Conservation (phyloP, 2,888 invertebrate species). For the Leucozona laternaria region DNA sequence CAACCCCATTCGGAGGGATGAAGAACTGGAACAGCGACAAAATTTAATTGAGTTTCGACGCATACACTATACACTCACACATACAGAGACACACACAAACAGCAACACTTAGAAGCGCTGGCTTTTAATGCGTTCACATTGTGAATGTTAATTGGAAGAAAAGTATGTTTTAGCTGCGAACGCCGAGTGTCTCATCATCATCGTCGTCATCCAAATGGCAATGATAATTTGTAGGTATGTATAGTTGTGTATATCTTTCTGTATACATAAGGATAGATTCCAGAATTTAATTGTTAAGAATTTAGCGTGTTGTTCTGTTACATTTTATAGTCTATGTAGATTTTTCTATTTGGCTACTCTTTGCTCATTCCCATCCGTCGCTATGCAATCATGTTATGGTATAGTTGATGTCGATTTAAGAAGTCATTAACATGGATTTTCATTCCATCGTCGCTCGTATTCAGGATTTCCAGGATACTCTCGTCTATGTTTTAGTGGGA, state of each 20-base stretch:
- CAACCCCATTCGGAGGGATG: neutral
- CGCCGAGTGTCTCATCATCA: neutral
- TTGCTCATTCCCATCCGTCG: neutral
- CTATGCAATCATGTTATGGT: constrained; percentile 21
- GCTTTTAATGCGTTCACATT: constrained; percentile 46
- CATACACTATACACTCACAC: neutral
- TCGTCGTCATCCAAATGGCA: neutral
- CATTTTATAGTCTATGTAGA: neutral
- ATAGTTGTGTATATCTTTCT: too few relatives aligned
- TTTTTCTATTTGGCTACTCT: constrained; percentile 31
- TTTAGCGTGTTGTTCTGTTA: constrained; percentile 48
- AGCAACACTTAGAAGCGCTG: neutral
- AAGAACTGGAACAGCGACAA: constrained; percentile 67
- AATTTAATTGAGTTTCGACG: constrained; percentile 65
- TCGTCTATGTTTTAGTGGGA: neutral
- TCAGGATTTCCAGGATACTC: constrained; percentile 16
- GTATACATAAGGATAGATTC: constrained; percentile 8
- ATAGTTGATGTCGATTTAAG: constrained; percentile 56
- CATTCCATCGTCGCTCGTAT: constrained; percentile 23
- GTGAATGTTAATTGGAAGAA: constrained; percentile 62
- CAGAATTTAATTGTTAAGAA: constrained; percentile 65
- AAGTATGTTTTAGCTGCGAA: constrained; percentile 42
- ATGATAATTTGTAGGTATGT: neutral
- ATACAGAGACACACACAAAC: neutral
- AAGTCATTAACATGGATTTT: constrained; percentile 74